phyloP scores from a whole-genome alignment of 2,888 invertebrate genomes.

The Heliconius hortense region DNA sequence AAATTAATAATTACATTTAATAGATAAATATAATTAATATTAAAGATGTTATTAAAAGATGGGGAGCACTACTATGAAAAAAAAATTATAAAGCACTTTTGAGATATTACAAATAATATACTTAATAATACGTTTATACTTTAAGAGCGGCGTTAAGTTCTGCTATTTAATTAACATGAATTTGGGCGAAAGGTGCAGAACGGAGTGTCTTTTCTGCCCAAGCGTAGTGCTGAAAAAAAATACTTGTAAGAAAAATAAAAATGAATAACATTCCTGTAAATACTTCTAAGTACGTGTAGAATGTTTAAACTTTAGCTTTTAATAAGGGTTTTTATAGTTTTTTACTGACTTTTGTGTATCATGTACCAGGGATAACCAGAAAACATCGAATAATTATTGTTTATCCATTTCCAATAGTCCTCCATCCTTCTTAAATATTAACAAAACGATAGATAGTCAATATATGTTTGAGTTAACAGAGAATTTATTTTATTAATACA shows the following conservation, averaged over 20 bases:
- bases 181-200: not conserved
- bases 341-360: not conserved
- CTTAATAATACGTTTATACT: not conserved
- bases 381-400: not conserved
- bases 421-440: not conserved
- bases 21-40: conserved; percentile 15
- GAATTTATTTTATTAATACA: not conserved
- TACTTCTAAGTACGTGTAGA: not conserved
- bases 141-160: not conserved
- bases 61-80: conserved; percentile 6
- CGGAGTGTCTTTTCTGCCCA: not conserved
- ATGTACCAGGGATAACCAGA: not conserved
- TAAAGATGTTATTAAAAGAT: not conserved
- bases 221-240: not conserved
- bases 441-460: conserved; percentile 3
- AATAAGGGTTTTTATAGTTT: conserved; percentile 12
- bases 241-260: not conserved
- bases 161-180: not conserved
- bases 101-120: not conserved
- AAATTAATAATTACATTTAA: conserved; percentile 18
- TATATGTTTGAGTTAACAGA: not conserved
- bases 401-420: not conserved
- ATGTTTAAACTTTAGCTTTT: conserved; percentile 7
- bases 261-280: conserved; percentile 8
- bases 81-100: not conserved